phyloP scores from a whole-genome alignment of 1,140 invertebrate genomes.

The Camponotus floridanus region DNA sequence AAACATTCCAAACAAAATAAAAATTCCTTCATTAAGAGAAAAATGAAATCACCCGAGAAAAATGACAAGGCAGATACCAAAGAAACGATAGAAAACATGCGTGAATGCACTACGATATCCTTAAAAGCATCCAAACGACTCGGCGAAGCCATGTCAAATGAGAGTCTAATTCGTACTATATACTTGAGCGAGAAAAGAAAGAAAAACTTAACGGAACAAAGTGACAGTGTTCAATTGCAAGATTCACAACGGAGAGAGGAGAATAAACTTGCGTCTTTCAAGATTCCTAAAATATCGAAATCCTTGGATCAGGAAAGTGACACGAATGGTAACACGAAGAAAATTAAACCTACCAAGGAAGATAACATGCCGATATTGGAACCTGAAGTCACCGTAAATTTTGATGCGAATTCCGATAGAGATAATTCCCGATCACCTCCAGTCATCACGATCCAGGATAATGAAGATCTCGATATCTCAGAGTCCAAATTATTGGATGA shows the following conservation, averaged over 20 bases:
- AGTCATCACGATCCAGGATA: constrained; percentile 81
- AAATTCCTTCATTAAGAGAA: constrained; percentile 16
- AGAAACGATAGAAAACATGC: neutral
- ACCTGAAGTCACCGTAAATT: constrained; percentile 77
- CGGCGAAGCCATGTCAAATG: constrained; percentile 11
- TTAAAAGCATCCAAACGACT: constrained; percentile 64
- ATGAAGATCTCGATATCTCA: neutral
- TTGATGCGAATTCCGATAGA: constrained; percentile 74
- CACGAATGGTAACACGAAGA: constrained; percentile 19
- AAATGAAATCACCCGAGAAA: constrained; percentile 4
- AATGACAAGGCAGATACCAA: constrained; percentile 24
- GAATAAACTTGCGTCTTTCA: constrained; percentile 15
- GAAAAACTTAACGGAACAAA: constrained; percentile 1
- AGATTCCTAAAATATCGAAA: constrained; percentile 31
- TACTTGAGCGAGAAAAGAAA: constrained; percentile 32
- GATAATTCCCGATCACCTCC: constrained; percentile 82
- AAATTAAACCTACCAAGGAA: constrained; percentile 65
- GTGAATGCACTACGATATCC: constrained; percentile 65
- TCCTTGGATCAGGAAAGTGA: neutral
- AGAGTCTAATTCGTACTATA: neutral
- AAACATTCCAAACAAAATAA: constrained; percentile 45
- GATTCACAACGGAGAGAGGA: neutral
- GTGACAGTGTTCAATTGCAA: constrained; percentile 8
- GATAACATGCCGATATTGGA: constrained; percentile 83
- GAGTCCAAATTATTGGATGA: constrained; percentile 42